Conservation (phyloP, 1,140 invertebrate species). For the Vanessa tameamea region DNA sequence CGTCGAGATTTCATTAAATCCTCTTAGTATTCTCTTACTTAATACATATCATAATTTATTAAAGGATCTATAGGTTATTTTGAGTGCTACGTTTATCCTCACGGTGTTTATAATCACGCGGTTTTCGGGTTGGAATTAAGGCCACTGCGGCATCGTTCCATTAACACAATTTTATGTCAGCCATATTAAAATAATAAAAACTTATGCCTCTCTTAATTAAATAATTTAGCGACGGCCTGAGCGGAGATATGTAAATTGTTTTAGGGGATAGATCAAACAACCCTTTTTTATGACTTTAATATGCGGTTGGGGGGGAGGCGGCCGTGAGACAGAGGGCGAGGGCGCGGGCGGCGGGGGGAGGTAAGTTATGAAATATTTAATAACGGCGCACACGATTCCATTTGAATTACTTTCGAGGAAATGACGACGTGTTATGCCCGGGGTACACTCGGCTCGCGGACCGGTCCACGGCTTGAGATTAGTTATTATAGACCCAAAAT, state of each 20-base stretch:
- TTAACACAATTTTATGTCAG: slow-evolving; percentile 79
- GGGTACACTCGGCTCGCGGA: slow-evolving; percentile 52
- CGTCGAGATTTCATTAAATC: slow-evolving; percentile 44
- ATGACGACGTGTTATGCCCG: slow-evolving; percentile 70
- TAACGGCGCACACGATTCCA: slow-evolving; percentile 80
- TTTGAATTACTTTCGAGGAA: slow-evolving; percentile 81
- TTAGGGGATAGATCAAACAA: slow-evolving; percentile 82
- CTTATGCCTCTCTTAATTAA: slow-evolving; percentile 82
- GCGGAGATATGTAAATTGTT: slow-evolving; percentile 81
- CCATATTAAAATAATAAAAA: slow-evolving; percentile 82
- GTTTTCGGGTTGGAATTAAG: slow-evolving; percentile 58
- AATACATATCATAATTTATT: slow-evolving; percentile 41
- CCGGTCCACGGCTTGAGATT: slow-evolving; percentile 1
- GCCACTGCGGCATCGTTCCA: slow-evolving; percentile 65
- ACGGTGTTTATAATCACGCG: slow-evolving; percentile 50
- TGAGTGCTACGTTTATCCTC: slow-evolving; percentile 31
- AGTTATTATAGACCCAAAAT: background rate
- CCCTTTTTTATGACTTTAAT: slow-evolving; percentile 82
- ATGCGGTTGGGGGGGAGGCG: slow-evolving; percentile 69
- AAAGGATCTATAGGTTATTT: slow-evolving; percentile 40
- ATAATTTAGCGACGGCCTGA: slow-evolving; percentile 80
- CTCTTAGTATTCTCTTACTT: slow-evolving; percentile 39
- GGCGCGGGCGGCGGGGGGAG: slow-evolving; percentile 47
- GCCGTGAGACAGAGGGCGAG: slow-evolving; percentile 46
- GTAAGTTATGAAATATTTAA: slow-evolving; percentile 81